phyloP scores from a whole-genome alignment of 2,888 invertebrate genomes.

The Drosophila nigritarsus region DNA sequence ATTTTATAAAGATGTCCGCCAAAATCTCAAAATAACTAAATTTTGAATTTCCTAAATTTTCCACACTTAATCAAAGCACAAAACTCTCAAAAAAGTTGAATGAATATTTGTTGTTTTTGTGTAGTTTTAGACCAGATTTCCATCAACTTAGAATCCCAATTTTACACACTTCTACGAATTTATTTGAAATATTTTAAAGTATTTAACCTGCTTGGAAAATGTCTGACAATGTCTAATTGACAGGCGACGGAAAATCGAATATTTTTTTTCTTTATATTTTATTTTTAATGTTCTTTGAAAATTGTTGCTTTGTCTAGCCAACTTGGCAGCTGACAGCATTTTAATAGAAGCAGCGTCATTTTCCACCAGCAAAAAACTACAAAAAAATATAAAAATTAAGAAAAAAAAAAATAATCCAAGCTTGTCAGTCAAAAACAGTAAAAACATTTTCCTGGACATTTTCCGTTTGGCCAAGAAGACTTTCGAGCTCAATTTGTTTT shows the following conservation, averaged over 20 bases:
- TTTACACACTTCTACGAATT: neutral
- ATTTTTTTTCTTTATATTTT: conserved; percentile 1
- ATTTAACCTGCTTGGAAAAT: neutral
- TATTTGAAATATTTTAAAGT: neutral
- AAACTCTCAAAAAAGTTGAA: neutral
- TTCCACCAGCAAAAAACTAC: conserved; percentile 26
- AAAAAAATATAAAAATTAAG: conserved; percentile 8
- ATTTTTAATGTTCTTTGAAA: conserved; percentile 16
- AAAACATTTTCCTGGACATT: conserved; percentile 50
- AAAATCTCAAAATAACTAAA: neutral
- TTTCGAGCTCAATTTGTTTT: conserved; percentile 53
- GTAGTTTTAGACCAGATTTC: neutral
- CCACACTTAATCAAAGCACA: neutral
- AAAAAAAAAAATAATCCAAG: conserved; percentile 15
- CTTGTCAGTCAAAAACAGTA: conserved; percentile 56
- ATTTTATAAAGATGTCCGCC: neutral
- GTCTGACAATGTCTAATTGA: conserved; percentile 16
- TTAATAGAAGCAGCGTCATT: conserved; percentile 52
- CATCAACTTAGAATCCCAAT: neutral
- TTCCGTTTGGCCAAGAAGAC: conserved; percentile 51
- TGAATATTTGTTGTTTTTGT: neutral
- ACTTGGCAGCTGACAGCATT: conserved; percentile 61
- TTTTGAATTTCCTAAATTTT: neutral
- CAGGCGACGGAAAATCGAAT: conserved; percentile 32
- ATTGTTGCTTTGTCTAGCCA: conserved; percentile 8